Conservation (phyloP, 2,888 invertebrate genomes). For the Andrena camellia region DNA sequence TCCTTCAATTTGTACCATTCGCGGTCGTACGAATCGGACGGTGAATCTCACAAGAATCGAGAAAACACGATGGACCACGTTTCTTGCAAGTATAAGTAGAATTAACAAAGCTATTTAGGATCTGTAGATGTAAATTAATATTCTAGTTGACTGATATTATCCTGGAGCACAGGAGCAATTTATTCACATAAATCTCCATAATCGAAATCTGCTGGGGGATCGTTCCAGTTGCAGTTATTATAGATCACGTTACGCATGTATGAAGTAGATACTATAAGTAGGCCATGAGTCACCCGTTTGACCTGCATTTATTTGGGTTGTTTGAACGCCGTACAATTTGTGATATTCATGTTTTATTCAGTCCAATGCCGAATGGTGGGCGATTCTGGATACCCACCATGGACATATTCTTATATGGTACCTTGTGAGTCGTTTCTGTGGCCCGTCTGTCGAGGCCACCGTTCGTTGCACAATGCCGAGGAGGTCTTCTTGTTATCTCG, state of each 20-base stretch:
- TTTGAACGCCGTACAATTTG: slow-evolving; percentile 55
- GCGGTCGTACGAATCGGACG: too few species aligned
- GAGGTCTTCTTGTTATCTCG: slow-evolving; percentile 37
- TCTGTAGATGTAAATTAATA: not conserved
- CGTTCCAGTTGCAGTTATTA: slow-evolving; percentile 40
- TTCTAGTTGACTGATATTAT: not conserved
- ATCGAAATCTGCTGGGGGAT: slow-evolving; percentile 9
- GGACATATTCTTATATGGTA: slow-evolving; percentile 81
- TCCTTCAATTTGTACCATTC: too few species aligned
- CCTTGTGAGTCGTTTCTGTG: slow-evolving; percentile 71
- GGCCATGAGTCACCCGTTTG: slow-evolving; percentile 60
- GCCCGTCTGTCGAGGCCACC: slow-evolving; percentile 73
- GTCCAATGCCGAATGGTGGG: slow-evolving; percentile 70
- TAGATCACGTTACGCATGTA: slow-evolving; percentile 5
- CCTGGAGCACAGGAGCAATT: not conserved
- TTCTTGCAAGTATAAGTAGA: not conserved
- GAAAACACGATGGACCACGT: too few species aligned
- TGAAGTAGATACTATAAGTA: slow-evolving; percentile 40
- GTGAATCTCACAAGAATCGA: too few species aligned
- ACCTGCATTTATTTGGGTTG: slow-evolving; percentile 58
- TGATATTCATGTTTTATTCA: slow-evolving; percentile 59
- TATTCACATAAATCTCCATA: slow-evolving; percentile 28
- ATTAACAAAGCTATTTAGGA: too few species aligned
- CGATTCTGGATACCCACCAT: slow-evolving; percentile 75
- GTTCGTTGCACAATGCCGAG: slow-evolving; percentile 70